These are phyloP conservation scores for Campodea augens DNA, from an alignment of 1,140 invertebrate genomes.

Conservation along the genomic window DNA sequence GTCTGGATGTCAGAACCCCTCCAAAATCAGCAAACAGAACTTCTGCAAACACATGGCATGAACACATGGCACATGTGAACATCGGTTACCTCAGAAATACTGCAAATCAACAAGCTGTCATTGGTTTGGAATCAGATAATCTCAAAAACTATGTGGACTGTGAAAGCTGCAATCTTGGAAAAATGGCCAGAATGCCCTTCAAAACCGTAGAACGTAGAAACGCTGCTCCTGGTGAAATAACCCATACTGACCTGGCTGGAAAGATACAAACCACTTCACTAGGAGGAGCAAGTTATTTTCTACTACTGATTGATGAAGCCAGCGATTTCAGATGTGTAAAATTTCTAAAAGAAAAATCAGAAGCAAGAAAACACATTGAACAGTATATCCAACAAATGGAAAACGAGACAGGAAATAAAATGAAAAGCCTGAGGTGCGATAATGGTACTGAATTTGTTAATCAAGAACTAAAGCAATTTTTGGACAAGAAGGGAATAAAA, in stretches of 20 bases:
- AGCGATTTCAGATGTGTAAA: constrained; percentile 20
- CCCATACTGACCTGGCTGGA: constrained; percentile 22
- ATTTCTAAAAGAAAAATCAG: constrained; percentile 19
- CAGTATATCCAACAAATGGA: constrained; percentile 13
- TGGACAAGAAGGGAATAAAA: constrained; percentile 16
- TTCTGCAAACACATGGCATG: no score
- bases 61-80: no score
- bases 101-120: no score
- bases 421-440: constrained; percentile 22
- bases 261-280: constrained; percentile 19
- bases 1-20: no score
- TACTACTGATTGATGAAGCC: constrained; percentile 19
- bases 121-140: no score
- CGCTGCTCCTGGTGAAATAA: no score
- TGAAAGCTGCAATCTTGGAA: no score
- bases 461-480: constrained; percentile 13
- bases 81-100: no score
- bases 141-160: no score
- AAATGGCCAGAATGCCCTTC: no score
- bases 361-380: constrained; percentile 15
- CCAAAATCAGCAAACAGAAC: no score
- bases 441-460: constrained; percentile 23
- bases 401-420: constrained; percentile 16
- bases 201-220: no score
- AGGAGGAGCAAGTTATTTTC: constrained; percentile 17